Conservation (phyloP, 1,140 invertebrate species). For the Scaptomyza hsui region DNA sequence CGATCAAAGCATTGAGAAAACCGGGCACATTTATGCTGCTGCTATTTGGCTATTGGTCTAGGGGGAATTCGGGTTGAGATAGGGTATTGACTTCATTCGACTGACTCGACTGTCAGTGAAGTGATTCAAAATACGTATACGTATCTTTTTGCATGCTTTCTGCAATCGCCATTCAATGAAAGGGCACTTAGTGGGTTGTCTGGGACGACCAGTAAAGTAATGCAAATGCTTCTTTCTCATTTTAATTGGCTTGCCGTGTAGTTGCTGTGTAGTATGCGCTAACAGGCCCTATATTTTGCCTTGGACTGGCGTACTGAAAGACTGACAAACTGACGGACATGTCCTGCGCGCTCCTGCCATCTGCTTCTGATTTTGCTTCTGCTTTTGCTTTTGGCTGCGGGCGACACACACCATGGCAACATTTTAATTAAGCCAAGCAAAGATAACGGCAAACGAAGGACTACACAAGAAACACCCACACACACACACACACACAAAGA, state of each 20-base stretch:
- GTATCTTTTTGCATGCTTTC: not conserved
- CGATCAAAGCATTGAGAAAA: conserved; percentile 45
- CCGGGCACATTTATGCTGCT: conserved; percentile 15
- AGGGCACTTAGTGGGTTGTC: conserved; percentile 17
- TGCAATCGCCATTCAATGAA: conserved; percentile 23
- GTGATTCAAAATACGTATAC: conserved; percentile 11
- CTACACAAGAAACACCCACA: not conserved
- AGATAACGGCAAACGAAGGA: conserved; percentile 5
- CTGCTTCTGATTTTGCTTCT: not conserved
- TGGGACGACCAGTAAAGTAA: conserved; percentile 4
- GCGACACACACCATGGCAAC: conserved; percentile 18
- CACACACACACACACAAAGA: too few relatives aligned
- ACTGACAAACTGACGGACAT: not conserved
- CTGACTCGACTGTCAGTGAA: not conserved
- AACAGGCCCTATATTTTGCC: conserved; percentile 3
- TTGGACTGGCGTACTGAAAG: too few relatives aligned
- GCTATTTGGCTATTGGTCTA: not conserved
- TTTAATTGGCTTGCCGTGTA: conserved; percentile 37
- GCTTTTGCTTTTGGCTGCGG: not conserved
- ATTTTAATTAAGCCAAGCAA: conserved; percentile 40
- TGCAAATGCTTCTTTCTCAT: conserved; percentile 31
- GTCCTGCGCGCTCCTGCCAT: too few relatives aligned
- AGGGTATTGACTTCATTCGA: not conserved
- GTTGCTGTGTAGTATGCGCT: not conserved
- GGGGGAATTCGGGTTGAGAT: not conserved